Evolutionary conservation across 2,888 invertebrate species (phyloP).

Genomic region (Operophtera brumata): DNA sequence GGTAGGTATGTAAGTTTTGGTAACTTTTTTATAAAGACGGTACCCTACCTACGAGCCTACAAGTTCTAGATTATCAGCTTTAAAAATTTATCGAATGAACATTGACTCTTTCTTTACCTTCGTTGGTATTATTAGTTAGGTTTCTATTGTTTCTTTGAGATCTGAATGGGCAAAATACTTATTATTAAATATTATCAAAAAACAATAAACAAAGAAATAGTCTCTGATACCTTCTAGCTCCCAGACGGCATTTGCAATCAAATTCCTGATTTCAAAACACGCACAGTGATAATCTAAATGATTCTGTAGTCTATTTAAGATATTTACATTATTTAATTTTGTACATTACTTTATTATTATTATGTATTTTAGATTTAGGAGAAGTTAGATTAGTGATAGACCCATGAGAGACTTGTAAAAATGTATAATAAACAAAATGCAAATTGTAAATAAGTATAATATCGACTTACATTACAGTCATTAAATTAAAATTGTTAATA

Average conservation of each 20-base stretch:
- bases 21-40: too few species aligned
- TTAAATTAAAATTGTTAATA: conserved; percentile 81
- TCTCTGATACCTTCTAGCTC: neutral
- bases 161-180: neutral
- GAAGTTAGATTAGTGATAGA: conserved; percentile 33
- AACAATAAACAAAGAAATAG: neutral
- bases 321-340: conserved; percentile 33
- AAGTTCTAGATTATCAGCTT: too few species aligned
- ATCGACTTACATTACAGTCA: conserved; percentile 79
- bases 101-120: too few species aligned
- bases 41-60: too few species aligned
- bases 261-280: conserved; percentile 13
- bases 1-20: too few species aligned
- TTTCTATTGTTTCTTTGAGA: neutral
- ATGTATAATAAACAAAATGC: conserved; percentile 69
- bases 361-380: conserved; percentile 37
- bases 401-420: conserved; percentile 71
- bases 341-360: conserved; percentile 35
- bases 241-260: conserved; percentile 15
- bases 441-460: conserved; percentile 74
- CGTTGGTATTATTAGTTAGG: too few species aligned
- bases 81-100: too few species aligned
- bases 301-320: conserved; percentile 8
- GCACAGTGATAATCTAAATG: conserved; percentile 10
- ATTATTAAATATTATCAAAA: neutral